These are phyloP conservation scores for Penaeus vannamei DNA, from an alignment of 1,140 invertebrate genomes.

Conservation along the genomic window DNA sequence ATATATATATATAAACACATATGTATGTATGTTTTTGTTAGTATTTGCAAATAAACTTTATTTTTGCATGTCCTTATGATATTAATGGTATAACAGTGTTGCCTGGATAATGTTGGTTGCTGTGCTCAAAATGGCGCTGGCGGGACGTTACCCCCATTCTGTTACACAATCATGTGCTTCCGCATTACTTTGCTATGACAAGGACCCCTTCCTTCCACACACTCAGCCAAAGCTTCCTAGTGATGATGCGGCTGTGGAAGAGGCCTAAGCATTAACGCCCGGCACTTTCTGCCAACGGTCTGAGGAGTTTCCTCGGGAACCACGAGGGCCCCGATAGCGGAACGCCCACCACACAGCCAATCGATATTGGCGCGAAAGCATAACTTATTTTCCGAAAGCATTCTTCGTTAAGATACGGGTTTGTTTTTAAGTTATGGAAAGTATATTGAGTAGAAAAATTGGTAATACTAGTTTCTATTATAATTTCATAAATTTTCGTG, in stretches of 20 bases:
- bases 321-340: not conserved
- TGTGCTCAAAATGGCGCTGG: not conserved
- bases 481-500: not conserved
- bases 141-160: conserved; percentile 12
- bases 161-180: conserved; percentile 2
- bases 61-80: too few species aligned
- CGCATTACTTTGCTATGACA: conserved; percentile 20
- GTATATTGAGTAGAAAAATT: too few species aligned
- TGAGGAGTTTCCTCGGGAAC: conserved; percentile 16
- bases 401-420: too few species aligned
- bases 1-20: too few species aligned
- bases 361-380: too few species aligned
- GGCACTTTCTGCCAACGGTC: conserved; percentile 18
- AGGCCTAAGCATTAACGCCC: not conserved
- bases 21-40: too few species aligned
- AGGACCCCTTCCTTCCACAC: not conserved
- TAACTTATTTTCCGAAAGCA: too few species aligned
- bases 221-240: conserved; percentile 19
- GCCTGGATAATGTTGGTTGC: too few species aligned
- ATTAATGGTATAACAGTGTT: too few species aligned
- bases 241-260: not conserved
- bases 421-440: too few species aligned
- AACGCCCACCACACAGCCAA: conserved; percentile 3
- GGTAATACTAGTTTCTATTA: too few species aligned
- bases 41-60: too few species aligned